These are phyloP conservation scores for Oncorhynchus nerka DNA, from an alignment of 2,113 vertebrate genomes.

Conservation along the genomic window DNA sequence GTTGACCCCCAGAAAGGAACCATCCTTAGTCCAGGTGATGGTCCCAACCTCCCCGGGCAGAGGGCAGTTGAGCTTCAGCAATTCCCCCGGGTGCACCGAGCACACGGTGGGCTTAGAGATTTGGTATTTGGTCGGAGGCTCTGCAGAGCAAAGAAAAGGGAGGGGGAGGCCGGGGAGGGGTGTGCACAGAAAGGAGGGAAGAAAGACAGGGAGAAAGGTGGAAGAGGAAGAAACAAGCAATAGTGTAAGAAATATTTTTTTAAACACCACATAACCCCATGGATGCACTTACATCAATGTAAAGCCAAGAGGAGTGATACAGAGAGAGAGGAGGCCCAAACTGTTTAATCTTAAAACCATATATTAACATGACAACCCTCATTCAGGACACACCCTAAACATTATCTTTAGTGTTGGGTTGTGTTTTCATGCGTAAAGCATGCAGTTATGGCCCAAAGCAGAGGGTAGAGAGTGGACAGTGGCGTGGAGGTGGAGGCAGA, in stretches of 20 bases:
- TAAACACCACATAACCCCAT: conserved; percentile 61
- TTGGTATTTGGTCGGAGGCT: conserved; percentile 94
- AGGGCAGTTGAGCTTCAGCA: conserved; percentile 89
- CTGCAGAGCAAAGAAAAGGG: conserved; percentile 78
- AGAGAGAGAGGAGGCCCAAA: conserved; percentile 48
- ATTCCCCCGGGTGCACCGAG: conserved; percentile 89
- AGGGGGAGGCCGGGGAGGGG: conserved; percentile 40
- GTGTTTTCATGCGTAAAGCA: conserved; percentile 29
- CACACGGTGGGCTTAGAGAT: conserved; percentile 93
- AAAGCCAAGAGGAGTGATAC: conserved; percentile 54
- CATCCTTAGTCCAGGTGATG: conserved; percentile 98
- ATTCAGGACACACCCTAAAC: conserved; percentile 19
- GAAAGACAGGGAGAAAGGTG: conserved; percentile 38
- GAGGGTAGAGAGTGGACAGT: conserved; percentile 15
- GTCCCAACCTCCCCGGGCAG: conserved; percentile 80
- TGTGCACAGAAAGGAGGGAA: conserved; percentile 2
- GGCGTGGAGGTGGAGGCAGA: no score
- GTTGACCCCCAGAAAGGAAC: conserved; percentile 87
- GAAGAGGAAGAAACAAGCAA: conserved; percentile 72
- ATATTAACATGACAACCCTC: conserved; percentile 44
- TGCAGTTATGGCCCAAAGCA: conserved; percentile 62
- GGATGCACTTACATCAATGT: conserved; percentile 60
- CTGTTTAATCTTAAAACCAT: conserved; percentile 15
- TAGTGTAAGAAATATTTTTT: conserved; percentile 54
- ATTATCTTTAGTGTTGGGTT: background rate